Evolutionary conservation across 2,888 invertebrate genomes (phyloP), one percentile per base, ranked within the genome.

Genomic region (Hypolimnas misippus): DNA sequence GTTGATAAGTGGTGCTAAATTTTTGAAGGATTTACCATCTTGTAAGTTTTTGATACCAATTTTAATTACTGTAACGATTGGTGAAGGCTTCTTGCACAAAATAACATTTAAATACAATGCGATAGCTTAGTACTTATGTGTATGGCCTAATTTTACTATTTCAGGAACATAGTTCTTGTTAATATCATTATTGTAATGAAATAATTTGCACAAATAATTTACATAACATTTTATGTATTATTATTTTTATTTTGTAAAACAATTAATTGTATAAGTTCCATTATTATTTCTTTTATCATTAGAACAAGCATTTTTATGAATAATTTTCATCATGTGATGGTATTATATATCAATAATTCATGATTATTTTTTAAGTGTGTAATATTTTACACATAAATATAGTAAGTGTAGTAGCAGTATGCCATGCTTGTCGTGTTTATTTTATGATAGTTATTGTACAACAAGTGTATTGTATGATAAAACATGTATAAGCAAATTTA

Each of bases 1-100:
- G 87, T 89, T 88, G 88, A 89, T 74, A 79, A 79, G 84, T 91
- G 91, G 91, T 92, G 91, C 91, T 92, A 92, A 88, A 89, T 90
- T 92, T 92, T 91, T 73, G 88, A 89, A 79, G 81, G 86, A 82
- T 91, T 89, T 89, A 87, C 83, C 86, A 87, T 81, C 86, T 83
- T 77, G 79, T 88, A 86, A 77, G 80, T 82, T 87, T 88, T 87
- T 85, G 78, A 86, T 86, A 87, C 76, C 78, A 76, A 73, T 81
- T 78, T 79, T 83, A 80, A 70, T 78, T 79, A 77, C 75, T 40
- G 40, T 35, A 75, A 71, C 73, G 76, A 77, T 76, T 74, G 78
- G 75, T 69, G 73, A 73, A 75, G 76, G 86, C 85, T 86, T 87
- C 83, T 84, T 83, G 61, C 53, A 62, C 58, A 64, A 64, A 56